phyloP scores from a whole-genome alignment of 2,113 vertebrate species.

The Vidua macroura region DNA sequence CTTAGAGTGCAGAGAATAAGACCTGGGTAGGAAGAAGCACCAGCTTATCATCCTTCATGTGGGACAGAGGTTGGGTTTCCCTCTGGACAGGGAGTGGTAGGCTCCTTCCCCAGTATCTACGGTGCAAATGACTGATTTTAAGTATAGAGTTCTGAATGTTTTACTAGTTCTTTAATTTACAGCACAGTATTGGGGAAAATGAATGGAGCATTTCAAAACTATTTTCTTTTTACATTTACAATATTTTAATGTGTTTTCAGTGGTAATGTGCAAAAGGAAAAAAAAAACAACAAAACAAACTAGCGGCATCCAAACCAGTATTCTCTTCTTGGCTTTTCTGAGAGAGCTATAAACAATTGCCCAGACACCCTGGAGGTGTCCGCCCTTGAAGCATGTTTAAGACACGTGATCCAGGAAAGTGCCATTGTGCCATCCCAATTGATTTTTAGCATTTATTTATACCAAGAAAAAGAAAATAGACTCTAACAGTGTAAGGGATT shows the following conservation, averaged over 20 bases:
- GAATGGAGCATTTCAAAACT: neutral
- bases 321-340: neutral
- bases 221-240: neutral
- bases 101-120: neutral
- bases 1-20: neutral
- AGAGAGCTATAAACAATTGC: neutral
- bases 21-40: neutral
- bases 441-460: conserved; percentile 17
- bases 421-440: neutral
- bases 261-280: neutral
- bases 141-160: neutral
- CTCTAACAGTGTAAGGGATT: neutral
- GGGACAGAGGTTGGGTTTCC: neutral
- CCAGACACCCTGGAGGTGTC: neutral
- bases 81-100: neutral
- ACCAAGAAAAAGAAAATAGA: conserved; percentile 20
- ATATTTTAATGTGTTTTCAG: neutral
- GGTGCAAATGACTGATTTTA: neutral
- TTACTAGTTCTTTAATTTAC: neutral
- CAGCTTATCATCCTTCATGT: neutral
- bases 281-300: neutral
- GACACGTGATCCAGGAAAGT: conserved; percentile 2
- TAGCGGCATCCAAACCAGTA: neutral
- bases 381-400: neutral
- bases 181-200: neutral